A percentile compares a stretch with the other conserved stretches of the same genome.
Conservation (phyloP, 2,113 vertebrate species). For the Hippocampus abdominalis region DNA sequence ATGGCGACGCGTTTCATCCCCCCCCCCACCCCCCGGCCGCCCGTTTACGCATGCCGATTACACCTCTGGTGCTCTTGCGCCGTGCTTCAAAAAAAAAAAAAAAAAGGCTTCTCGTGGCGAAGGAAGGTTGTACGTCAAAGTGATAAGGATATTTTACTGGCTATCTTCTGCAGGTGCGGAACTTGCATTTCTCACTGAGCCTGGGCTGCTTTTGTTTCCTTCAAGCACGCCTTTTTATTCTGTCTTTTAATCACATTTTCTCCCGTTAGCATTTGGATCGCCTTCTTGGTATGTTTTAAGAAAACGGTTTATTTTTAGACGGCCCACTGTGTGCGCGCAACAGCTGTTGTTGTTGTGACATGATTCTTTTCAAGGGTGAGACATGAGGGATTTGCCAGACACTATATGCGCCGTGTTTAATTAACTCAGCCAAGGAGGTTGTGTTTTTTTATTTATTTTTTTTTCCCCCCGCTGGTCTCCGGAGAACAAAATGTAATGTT, state of each 20-base stretch:
- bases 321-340: neutral
- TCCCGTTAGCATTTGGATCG: neutral
- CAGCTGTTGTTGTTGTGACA: conserved; percentile 8
- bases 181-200: neutral
- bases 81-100: neutral
- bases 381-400: conserved; percentile 7
- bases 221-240: neutral
- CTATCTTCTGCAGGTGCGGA: neutral
- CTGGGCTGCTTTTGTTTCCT: neutral
- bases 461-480: neutral
- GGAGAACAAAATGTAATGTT: neutral
- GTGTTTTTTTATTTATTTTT: neutral
- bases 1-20: neutral
- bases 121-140: neutral
- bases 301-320: conserved; percentile 1
- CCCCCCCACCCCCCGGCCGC: neutral
- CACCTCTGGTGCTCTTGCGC: neutral
- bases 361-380: conserved; percentile 8
- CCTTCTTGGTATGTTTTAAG: neutral
- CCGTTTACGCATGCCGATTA: neutral
- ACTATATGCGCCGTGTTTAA: neutral
- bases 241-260: neutral
- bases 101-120: neutral
- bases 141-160: neutral
- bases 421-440: conserved; percentile 5